These are phyloP conservation scores for Ypsolopha scabrella DNA, from an alignment of 2,888 invertebrate species.

Conservation along the genomic window DNA sequence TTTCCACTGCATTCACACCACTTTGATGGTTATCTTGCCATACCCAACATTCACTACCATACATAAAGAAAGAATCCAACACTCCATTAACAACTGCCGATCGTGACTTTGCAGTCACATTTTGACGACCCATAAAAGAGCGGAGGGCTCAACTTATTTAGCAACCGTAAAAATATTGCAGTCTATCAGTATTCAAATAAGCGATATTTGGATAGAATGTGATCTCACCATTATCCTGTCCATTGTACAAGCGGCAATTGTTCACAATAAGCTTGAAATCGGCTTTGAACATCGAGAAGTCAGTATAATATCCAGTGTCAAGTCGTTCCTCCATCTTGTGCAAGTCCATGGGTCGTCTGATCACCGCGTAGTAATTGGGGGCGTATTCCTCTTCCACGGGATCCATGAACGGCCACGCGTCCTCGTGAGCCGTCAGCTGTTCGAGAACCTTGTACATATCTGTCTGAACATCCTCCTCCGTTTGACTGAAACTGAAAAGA, in stretches of 20 bases:
- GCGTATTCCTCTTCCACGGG: constrained; percentile 95
- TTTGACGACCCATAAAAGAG: background rate
- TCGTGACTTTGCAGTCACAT: background rate
- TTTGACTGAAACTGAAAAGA: constrained; percentile 78
- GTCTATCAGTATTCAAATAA: background rate
- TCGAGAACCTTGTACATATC: constrained; percentile 94
- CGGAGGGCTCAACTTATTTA: background rate
- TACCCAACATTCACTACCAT: no score
- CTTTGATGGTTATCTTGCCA: no score
- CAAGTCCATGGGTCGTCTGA: constrained; percentile 88
- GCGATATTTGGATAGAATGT: background rate
- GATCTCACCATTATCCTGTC: constrained; percentile 86
- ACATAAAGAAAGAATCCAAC: no score
- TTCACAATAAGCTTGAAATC: constrained; percentile 94
- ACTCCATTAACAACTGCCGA: no score
- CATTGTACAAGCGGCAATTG: constrained; percentile 93
- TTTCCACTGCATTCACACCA: no score
- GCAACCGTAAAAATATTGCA: background rate
- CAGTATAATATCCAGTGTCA: constrained; percentile 83
- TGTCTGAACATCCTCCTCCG: constrained; percentile 86
- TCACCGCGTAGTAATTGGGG: constrained; percentile 84
- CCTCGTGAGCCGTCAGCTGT: constrained; percentile 87
- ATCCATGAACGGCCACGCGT: constrained; percentile 95
- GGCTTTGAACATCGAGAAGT: constrained; percentile 83
- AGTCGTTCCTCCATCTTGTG: constrained; percentile 89